Conservation (phyloP, 2,113 vertebrate species). For the Camelus bactrianus region DNA sequence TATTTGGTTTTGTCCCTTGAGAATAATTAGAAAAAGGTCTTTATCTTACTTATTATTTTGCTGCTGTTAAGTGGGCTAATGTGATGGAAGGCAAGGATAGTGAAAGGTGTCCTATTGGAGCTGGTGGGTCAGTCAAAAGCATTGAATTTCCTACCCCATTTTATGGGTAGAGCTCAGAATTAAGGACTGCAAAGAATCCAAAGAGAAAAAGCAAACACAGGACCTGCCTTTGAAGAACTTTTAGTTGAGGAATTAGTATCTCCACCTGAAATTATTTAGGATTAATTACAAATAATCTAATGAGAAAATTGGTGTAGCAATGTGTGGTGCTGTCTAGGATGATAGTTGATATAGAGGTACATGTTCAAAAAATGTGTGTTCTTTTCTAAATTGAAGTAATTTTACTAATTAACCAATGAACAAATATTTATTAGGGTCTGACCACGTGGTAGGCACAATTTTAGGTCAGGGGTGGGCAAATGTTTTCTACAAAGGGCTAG, state of each 20-base stretch:
- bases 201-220: neutral
- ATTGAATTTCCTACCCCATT: no score
- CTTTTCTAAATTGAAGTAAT: neutral
- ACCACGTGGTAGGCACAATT: neutral
- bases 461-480: neutral
- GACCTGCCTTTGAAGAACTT: neutral
- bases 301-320: no score
- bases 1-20: neutral
- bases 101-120: neutral
- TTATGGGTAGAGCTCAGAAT: neutral
- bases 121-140: no score
- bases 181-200: neutral
- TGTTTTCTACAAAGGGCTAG: no score
- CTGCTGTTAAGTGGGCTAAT: neutral
- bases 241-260: neutral
- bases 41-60: neutral
- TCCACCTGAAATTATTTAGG: neutral
- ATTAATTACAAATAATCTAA: conserved; percentile 4
- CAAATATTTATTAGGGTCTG: neutral
- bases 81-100: neutral
- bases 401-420: neutral
- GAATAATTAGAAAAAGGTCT: neutral
- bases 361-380: neutral
- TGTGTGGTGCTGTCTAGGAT: no score
- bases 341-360: no score